Conservation (phyloP, 2,113 vertebrate species). For the Mus spicilegus region DNA sequence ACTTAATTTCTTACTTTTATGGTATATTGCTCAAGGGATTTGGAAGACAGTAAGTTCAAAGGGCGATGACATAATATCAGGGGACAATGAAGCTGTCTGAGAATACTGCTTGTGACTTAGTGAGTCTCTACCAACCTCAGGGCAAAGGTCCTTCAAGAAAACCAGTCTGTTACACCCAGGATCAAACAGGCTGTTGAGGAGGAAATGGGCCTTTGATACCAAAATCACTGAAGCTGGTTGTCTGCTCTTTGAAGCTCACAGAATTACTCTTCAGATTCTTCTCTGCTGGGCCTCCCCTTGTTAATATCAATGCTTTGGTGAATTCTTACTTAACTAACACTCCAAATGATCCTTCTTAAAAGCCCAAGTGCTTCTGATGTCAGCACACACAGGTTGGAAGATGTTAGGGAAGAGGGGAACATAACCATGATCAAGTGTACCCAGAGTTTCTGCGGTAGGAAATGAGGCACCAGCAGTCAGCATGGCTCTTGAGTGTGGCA, state of each 20-base stretch:
- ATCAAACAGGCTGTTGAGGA: background rate
- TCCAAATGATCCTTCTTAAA: background rate
- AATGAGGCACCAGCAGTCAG: background rate
- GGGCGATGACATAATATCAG: accelerated
- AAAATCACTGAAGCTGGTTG: accelerated
- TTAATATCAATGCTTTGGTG: background rate
- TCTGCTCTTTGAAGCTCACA: background rate
- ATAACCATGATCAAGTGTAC: background rate
- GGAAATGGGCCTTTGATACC: background rate
- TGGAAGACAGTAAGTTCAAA: background rate
- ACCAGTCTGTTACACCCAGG: background rate
- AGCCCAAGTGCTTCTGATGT: background rate
- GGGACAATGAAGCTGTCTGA: background rate
- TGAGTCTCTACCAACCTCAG: background rate
- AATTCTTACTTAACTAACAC: background rate
- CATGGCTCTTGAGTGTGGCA: accelerated
- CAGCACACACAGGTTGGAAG: background rate
- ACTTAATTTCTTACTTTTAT: background rate
- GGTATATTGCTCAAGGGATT: background rate
- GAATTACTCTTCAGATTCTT: background rate
- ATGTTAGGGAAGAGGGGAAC: no score
- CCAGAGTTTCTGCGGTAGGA: background rate
- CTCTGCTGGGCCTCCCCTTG: background rate
- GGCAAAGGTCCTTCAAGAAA: background rate
- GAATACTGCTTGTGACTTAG: background rate